Evolutionary conservation across 2,113 vertebrate species (phyloP).

Genomic region (Dolichallabes microphthalmus): DNA sequence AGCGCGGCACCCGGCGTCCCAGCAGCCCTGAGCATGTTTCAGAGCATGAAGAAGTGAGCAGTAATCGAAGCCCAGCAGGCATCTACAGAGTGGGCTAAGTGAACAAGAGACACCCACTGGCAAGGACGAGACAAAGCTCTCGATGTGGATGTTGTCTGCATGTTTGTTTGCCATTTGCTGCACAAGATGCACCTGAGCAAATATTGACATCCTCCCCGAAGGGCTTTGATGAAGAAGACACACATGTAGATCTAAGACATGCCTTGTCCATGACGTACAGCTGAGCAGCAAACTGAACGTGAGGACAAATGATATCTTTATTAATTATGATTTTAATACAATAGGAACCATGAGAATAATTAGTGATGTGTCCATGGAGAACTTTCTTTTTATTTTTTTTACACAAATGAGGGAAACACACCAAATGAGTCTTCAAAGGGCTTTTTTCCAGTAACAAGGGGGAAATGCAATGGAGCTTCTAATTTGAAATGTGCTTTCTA

Average conservation of each 20-base stretch:
- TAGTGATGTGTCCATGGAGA: background rate
- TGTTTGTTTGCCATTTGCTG: conserved; percentile 19
- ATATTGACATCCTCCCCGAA: conserved; percentile 60
- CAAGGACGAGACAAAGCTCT: conserved; percentile 11
- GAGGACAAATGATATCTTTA: background rate
- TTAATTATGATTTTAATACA: conserved; percentile 25
- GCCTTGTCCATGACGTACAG: background rate
- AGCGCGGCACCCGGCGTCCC: conserved; percentile 30
- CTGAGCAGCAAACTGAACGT: background rate
- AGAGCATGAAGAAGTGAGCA: conserved; percentile 28
- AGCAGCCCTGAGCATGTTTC: conserved; percentile 20
- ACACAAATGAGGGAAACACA: background rate
- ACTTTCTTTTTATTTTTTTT: background rate
- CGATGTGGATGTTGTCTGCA: conserved; percentile 1
- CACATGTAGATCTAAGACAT: background rate
- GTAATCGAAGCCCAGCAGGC: conserved; percentile 36
- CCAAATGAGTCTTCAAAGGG: conserved; percentile 32
- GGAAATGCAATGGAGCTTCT: conserved; percentile 35
- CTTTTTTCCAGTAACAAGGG: conserved; percentile 28
- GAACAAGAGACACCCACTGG: conserved; percentile 27
- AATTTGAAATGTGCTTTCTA: conserved; percentile 39
- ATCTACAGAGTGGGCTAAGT: background rate
- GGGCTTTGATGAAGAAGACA: conserved; percentile 52
- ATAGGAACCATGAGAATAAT: conserved; percentile 20
- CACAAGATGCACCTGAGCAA: conserved; percentile 65